Evolutionary conservation across 2,797 vertebrate species (phyloP).

Genomic region (Gorsachius magnificus): DNA sequence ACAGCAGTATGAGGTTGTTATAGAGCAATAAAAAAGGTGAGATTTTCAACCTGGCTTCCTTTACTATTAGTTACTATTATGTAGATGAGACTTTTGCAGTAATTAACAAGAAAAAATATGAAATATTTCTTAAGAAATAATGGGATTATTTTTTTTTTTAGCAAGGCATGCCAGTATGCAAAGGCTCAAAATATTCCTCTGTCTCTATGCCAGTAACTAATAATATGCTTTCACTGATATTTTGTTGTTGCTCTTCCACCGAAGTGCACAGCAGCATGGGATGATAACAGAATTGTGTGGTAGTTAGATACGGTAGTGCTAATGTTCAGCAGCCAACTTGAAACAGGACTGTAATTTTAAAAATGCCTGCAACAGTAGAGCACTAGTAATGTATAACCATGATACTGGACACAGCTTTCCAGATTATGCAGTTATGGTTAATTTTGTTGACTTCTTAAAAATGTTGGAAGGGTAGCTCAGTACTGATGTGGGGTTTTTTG

Average conservation of each 20-base stretch:
- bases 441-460: background rate
- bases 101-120: background rate
- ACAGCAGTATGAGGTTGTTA: background rate
- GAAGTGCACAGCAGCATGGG: background rate
- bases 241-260: constrained; percentile 17
- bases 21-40: background rate
- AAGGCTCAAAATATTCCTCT: constrained; percentile 6
- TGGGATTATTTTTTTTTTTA: background rate
- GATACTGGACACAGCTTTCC: background rate
- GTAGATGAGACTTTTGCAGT: background rate
- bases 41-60: background rate
- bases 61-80: background rate
- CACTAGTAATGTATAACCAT: background rate
- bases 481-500: background rate
- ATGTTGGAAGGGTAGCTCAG: background rate
- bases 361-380: background rate
- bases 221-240: constrained; percentile 39
- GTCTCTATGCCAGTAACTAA: constrained; percentile 22
- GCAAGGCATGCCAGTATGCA: background rate
- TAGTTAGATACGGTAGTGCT: background rate
- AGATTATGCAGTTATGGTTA: background rate
- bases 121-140: background rate
- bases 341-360: background rate
- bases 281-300: background rate
- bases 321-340: background rate